Evolutionary conservation across 2,113 vertebrate species (phyloP).

Genomic region (Hypomesus transpacificus): DNA sequence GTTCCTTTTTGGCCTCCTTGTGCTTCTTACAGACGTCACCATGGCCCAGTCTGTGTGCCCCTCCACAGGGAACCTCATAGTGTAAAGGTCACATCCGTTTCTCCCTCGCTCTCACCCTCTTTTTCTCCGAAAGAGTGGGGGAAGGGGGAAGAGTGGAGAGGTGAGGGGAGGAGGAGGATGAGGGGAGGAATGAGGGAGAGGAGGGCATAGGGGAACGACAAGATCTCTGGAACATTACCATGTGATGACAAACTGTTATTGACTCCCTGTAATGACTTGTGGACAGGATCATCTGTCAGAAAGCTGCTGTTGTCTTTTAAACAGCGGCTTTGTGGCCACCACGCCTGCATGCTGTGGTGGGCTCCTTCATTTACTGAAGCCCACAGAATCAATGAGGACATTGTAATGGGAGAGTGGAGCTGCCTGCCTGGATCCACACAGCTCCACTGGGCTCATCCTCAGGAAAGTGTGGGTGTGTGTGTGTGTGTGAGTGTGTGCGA

Average conservation of each 20-base stretch:
- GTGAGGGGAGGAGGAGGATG: constrained; percentile 21
- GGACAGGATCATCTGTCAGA: constrained; percentile 49
- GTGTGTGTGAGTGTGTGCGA: constrained; percentile 5
- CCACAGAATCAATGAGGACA: constrained; percentile 40
- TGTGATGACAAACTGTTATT: constrained; percentile 52
- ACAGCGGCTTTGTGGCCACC: constrained; percentile 45
- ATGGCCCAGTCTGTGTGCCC: background rate
- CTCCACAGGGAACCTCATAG: constrained; percentile 18
- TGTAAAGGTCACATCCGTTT: constrained; percentile 31
- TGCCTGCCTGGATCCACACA: constrained; percentile 4
- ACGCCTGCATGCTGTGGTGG: constrained; percentile 19
- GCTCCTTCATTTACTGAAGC: constrained; percentile 32
- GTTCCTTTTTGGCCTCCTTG: background rate
- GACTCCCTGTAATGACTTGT: constrained; percentile 45
- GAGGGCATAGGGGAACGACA: constrained; percentile 36
- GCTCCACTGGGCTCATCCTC: background rate
- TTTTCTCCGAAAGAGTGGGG: too few species aligned
- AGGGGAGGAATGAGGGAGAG: constrained; percentile 2
- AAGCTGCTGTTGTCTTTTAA: constrained; percentile 37
- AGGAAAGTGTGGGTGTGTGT: background rate
- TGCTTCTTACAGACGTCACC: background rate
- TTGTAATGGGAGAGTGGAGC: constrained; percentile 38
- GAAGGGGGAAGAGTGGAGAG: constrained; percentile 12
- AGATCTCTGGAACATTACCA: constrained; percentile 54
- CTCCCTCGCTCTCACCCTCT: too few species aligned